Evolutionary conservation across 2,113 vertebrate species (phyloP), one percentile per base, ranked within the genome.

Genomic region (Mixornis gularis): DNA sequence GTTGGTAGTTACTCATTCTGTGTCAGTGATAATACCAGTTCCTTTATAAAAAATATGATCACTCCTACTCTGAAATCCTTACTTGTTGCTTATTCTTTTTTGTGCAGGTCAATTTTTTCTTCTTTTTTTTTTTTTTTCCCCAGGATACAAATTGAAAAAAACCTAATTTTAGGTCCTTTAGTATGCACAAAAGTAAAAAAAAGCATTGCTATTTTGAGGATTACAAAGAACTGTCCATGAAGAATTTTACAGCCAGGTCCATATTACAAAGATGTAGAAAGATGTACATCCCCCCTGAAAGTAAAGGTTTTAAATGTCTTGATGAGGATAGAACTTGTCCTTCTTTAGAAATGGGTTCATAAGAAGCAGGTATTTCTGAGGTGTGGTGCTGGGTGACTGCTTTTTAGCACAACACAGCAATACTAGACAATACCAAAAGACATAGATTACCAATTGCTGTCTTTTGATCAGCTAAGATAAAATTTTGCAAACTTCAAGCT

Each of bases 351-450:
- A 32, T 14, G 3, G 5, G 4, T 69, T 81, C 48, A 32, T 34
- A 62, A 69, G 21, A 52, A 85, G 22, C 10, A 43, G 15, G 17
- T 11, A 43, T 15, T 69, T 90, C n/a, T 26, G 16, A 65, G 34
- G 0, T 36, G 6, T 5, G 43, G 17, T 29, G 9, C 15, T 72
- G 12, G 4, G 5, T 0, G 0, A 41, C 10, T 60, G 15, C 27
- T 60, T 81, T 30, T 30, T 34, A 44, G 41, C 22, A 69, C 13
- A 70, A 9, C 12, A 27, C 16, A 80, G 6, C 9, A 87, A 36
- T 55, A 55, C 3, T 41, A 72, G 19, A 49, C 13, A 69, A 27
- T 22, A 55, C 22, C 7, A 38, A 73, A 84, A 94, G 21, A 21
- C 7, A 43, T 13, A 55, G 18, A 40, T 52, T 79, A 63, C 9